These are phyloP conservation scores for Lethenteron camtschaticum DNA, from an alignment of 2,113 vertebrate genomes.

Conservation along the genomic window DNA sequence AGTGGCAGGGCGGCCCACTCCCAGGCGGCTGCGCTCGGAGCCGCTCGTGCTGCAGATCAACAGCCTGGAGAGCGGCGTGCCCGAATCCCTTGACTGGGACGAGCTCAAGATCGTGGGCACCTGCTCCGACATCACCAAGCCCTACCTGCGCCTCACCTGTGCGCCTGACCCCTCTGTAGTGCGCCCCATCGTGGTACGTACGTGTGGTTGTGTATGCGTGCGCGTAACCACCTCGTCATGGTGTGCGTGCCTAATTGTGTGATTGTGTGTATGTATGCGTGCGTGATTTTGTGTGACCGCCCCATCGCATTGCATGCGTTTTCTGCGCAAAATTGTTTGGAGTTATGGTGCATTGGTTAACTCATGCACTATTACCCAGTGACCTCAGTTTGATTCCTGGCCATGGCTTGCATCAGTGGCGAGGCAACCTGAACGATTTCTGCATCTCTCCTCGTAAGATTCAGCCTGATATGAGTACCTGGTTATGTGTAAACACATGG, in stretches of 20 bases:
- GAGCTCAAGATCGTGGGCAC: constrained; percentile 64
- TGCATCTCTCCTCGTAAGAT: too few relatives aligned
- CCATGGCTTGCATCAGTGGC: too few relatives aligned
- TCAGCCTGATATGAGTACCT: too few relatives aligned
- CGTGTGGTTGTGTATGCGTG: not conserved
- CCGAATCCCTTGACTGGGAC: constrained; percentile 58
- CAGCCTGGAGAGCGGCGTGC: constrained; percentile 17
- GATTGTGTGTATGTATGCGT: not conserved
- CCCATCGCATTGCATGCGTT: not conserved
- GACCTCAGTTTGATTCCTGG: too few relatives aligned
- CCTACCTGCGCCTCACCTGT: constrained; percentile 59
- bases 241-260: not conserved
- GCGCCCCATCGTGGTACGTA: not conserved
- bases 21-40: constrained; percentile 41
- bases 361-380: too few relatives aligned
- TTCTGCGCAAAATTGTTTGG: not conserved
- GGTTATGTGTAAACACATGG: too few relatives aligned
- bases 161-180: constrained; percentile 59
- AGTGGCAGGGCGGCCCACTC: constrained; percentile 23
- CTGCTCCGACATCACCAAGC: constrained; percentile 56
- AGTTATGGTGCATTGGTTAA: too few relatives aligned
- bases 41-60: constrained; percentile 55
- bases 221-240: not conserved
- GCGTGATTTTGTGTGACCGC: not conserved
- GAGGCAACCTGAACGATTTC: too few relatives aligned